Evolutionary conservation across 2,888 invertebrate species (phyloP), one percentile per base, ranked within the genome.

Genomic region (Hypselothyrea guttata): DNA sequence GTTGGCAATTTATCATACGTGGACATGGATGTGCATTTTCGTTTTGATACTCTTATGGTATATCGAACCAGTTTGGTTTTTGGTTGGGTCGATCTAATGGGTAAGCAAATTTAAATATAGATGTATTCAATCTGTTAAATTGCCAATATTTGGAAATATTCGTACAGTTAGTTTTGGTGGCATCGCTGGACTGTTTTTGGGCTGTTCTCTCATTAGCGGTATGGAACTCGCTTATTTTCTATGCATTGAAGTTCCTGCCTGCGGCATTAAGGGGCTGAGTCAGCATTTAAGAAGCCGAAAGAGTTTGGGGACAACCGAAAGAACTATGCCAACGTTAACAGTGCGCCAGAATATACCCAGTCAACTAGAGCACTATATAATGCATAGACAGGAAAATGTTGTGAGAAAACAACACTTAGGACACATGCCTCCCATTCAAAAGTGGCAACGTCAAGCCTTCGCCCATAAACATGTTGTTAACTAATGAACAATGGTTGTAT

Each of bases 181-280:
- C 41, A 91, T 91, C 57, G 91, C 91, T 28, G 91, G 91, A 1
- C 88, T 91, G 27, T 91, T 91, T 81, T 75, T 91, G 22, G 91
- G 91, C 33, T 91, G 90, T 33, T 91, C 91, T 5, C 74, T 91
- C 22, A 87, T 91, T 54, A 91, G 91, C 72, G 89, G 87, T 45
- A 89, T 90, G 64, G 91, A 91, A 67, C 45, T 91, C 34, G 55
- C 90, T 12, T 91, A 91, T 61, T 91, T 89, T 54, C 44, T 78
- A n/a, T 70, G 81, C 55, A 79, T 89, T 22, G 88, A 89, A 52
- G 55, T 88, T 51, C 89, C 89, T 9, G 72, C 70, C 12, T 75
- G 69, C 41, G 57, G 75, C 4, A 41, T 84, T 11, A 31, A 45
- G 7, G 71, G 71, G 2, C 47, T 82, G 31, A 76, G 66, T 41